These are phyloP conservation scores for Aricia artaxerxes DNA, from an alignment of 2,888 invertebrate species.

Conservation along the genomic window DNA sequence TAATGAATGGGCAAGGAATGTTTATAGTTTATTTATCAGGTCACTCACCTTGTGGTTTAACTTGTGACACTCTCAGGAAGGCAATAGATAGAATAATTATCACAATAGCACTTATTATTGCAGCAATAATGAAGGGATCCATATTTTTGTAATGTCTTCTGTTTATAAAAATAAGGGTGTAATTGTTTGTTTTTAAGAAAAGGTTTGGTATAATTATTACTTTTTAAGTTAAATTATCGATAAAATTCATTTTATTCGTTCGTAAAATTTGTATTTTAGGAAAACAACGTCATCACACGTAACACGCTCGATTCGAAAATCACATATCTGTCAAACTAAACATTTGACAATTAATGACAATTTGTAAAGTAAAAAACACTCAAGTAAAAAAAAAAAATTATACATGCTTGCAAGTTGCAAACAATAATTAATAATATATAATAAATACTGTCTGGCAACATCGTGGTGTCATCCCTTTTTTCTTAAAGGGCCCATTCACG, in stretches of 20 bases:
- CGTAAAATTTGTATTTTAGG: not conserved
- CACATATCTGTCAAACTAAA: not conserved
- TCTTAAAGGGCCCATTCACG: too few relatives aligned
- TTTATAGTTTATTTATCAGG: not conserved
- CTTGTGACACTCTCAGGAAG: constrained; percentile 59
- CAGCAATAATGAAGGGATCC: constrained; percentile 73
- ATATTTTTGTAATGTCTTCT: constrained; percentile 46
- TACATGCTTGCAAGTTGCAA: too few relatives aligned
- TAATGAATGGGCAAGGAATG: not conserved
- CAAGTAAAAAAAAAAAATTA: too few relatives aligned
- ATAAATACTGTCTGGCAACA: too few relatives aligned
- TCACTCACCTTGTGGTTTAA: constrained; percentile 60
- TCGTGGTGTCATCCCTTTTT: too few relatives aligned
- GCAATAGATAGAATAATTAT: constrained; percentile 61
- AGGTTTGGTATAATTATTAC: not conserved
- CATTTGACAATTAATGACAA: not conserved
- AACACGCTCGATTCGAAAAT: constrained; percentile 26
- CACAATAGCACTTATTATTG: constrained; percentile 66
- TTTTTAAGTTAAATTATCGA: constrained; percentile 7
- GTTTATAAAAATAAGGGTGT: not conserved
- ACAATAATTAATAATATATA: too few relatives aligned
- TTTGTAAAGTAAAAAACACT: too few relatives aligned
- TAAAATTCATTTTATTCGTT: constrained; percentile 1
- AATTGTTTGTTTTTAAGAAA: not conserved
- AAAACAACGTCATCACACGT: constrained; percentile 23